Conservation (phyloP, 23 tunicate species). For the Ciona savignyi region DNA sequence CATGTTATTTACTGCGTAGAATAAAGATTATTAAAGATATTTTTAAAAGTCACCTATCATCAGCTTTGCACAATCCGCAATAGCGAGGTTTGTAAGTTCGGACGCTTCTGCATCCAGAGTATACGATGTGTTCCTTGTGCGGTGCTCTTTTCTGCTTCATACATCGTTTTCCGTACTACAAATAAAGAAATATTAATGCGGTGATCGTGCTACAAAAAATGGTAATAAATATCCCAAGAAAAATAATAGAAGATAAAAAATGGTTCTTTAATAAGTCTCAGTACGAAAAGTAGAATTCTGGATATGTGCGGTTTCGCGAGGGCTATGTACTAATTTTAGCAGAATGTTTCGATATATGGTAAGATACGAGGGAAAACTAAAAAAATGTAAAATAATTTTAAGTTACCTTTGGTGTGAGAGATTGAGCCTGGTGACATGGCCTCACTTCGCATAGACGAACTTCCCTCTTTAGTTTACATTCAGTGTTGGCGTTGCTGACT, state of each 20-base stretch:
- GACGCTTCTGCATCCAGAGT: constrained; percentile 48
- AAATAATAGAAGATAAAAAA: not conserved
- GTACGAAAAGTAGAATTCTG: too few species aligned
- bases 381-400: too few species aligned
- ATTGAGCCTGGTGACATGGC: constrained; percentile 28
- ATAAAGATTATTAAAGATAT: too few species aligned
- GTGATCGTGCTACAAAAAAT: too few species aligned
- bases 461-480: constrained; percentile 42
- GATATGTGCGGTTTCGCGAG: too few species aligned
- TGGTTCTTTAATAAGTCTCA: not conserved
- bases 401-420: constrained; percentile 36
- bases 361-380: not conserved
- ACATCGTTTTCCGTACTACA: constrained; percentile 40
- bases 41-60: constrained; percentile 15
- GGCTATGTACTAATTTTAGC: too few species aligned
- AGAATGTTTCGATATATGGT: too few species aligned
- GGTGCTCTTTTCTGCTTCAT: constrained; percentile 16
- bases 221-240: not conserved
- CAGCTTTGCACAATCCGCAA: constrained; percentile 42
- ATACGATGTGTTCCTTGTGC: constrained; percentile 7
- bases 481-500: constrained; percentile 36
- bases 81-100: constrained; percentile 25
- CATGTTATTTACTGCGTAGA: too few species aligned
- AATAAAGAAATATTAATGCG: not conserved
- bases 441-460: constrained; percentile 49